These are phyloP conservation scores for Macrophya annulata DNA, from an alignment of 2,888 invertebrate genomes.

Conservation along the genomic window DNA sequence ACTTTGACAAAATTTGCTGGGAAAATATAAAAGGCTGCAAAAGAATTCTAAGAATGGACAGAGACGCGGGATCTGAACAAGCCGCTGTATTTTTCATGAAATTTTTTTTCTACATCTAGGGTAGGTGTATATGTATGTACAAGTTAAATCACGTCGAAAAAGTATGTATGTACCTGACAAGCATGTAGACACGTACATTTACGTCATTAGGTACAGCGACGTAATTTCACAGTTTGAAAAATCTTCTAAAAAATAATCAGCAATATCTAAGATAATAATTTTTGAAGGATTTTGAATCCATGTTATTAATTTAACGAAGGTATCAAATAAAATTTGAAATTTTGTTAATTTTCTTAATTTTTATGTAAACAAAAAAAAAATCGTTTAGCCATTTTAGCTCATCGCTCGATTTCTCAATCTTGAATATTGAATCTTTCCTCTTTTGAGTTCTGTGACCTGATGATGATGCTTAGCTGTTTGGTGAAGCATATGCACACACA, in stretches of 20 bases:
- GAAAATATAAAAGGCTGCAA: slow-evolving; percentile 14
- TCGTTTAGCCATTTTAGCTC: not conserved
- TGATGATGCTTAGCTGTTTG: slow-evolving; percentile 56
- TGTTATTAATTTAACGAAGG: not conserved
- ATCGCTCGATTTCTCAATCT: not conserved
- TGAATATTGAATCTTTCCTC: slow-evolving; percentile 16
- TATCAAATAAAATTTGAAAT: not conserved
- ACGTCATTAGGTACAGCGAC: not conserved
- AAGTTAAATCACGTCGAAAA: not conserved
- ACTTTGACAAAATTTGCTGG: slow-evolving; percentile 13
- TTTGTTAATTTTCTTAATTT: not conserved
- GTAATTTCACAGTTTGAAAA: not conserved
- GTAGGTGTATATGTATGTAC: not conserved
- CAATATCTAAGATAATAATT: too few species aligned
- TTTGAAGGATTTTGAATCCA: not conserved
- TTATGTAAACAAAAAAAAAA: not conserved
- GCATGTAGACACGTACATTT: not conserved
- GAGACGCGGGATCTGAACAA: not conserved
- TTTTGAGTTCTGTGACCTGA: slow-evolving; percentile 2
- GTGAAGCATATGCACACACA: slow-evolving; percentile 65
- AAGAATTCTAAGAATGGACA: slow-evolving; percentile 29
- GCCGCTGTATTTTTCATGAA: not conserved
- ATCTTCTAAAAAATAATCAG: too few species aligned
- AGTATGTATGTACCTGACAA: not conserved
- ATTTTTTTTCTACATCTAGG: not conserved